Conservation (phyloP, 2,888 invertebrate species). For the Drosophila neotestacea region DNA sequence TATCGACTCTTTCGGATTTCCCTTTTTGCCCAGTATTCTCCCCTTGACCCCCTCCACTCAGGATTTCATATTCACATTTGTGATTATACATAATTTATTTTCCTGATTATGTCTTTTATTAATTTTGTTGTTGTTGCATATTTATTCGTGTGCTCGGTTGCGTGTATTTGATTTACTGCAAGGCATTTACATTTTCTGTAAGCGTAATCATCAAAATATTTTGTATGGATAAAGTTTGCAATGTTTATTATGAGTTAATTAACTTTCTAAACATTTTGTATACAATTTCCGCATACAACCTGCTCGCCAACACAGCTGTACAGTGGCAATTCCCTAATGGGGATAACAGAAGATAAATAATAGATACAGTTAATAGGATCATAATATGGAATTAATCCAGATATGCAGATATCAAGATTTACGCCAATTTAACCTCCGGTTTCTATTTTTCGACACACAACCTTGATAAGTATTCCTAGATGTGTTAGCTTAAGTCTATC, state of each 20-base stretch:
- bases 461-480: too few relatives aligned
- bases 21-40: neutral
- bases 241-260: constrained; percentile 48
- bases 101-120: constrained; percentile 20
- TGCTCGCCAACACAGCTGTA: neutral
- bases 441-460: too few relatives aligned
- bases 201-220: constrained; percentile 25
- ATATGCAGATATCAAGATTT: too few relatives aligned
- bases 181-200: constrained; percentile 44
- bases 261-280: constrained; percentile 52
- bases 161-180: constrained; percentile 52
- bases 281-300: constrained; percentile 51
- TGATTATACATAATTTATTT: constrained; percentile 56
- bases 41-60: neutral
- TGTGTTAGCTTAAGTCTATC: too few relatives aligned
- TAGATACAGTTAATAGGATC: too few relatives aligned
- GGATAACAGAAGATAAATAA: neutral
- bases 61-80: constrained; percentile 3
- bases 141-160: constrained; percentile 37
- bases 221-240: constrained; percentile 14
- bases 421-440: too few relatives aligned
- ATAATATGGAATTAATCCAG: too few relatives aligned
- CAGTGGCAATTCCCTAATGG: constrained; percentile 4
- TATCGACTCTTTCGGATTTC: constrained; percentile 3
- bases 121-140: neutral